Evolutionary conservation across 1,140 invertebrate genomes (phyloP).

Genomic region (Drosophila sulfurigaster): DNA sequence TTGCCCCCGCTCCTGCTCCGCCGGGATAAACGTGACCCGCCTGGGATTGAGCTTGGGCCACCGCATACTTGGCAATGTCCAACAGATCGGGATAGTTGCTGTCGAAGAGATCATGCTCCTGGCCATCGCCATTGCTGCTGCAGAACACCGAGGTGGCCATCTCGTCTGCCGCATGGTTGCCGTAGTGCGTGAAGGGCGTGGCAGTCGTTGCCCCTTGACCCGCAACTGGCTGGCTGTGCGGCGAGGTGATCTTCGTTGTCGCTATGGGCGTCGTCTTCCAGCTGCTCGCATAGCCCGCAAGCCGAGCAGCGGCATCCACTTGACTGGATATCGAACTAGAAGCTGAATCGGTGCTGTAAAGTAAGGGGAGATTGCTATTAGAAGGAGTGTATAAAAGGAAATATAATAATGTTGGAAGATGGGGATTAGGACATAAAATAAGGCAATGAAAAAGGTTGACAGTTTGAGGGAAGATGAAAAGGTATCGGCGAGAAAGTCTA

Average conservation of each 20-base stretch:
- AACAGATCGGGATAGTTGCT: constrained; percentile 89
- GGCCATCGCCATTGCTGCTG: constrained; percentile 82
- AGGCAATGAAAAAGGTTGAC: too few relatives aligned
- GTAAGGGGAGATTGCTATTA: not conserved
- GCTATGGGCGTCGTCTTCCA: constrained; percentile 84
- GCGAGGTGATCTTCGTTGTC: constrained; percentile 85
- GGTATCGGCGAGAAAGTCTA: too few relatives aligned
- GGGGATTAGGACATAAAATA: not conserved
- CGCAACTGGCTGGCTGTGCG: constrained; percentile 82
- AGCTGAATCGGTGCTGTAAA: constrained; percentile 66
- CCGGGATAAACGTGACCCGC: constrained; percentile 53
- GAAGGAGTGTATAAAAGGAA: too few relatives aligned
- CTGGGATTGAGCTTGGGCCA: constrained; percentile 71
- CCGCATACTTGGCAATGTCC: constrained; percentile 87
- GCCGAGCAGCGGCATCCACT: constrained; percentile 77
- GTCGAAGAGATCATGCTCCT: constrained; percentile 87
- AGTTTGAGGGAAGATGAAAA: too few relatives aligned
- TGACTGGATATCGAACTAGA: constrained; percentile 81
- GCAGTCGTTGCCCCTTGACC: constrained; percentile 55
- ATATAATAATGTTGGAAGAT: not conserved
- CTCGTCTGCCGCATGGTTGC: constrained; percentile 65
- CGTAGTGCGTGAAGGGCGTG: constrained; percentile 57
- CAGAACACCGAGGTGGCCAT: constrained; percentile 80
- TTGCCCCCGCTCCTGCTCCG: constrained; percentile 47
- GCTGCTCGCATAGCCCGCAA: constrained; percentile 76